Percentiles rank a stretch among this genome's conserved stretches.
Conservation (phyloP, 2,113 vertebrate genomes). For the Eidolon helvum region DNA sequence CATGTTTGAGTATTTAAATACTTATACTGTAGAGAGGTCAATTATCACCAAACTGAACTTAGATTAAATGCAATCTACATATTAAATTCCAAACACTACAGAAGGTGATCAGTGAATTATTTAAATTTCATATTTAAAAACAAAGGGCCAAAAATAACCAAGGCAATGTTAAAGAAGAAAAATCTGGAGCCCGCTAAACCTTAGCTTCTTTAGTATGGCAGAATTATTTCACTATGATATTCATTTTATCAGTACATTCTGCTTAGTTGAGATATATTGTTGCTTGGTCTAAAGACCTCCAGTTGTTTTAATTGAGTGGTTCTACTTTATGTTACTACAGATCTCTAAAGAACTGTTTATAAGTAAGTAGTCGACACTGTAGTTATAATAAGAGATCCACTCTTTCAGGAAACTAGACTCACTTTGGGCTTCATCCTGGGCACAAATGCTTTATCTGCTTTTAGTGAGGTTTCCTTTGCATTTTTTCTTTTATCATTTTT, state of each 20-base stretch:
- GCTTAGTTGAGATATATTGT: not conserved
- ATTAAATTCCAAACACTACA: not conserved
- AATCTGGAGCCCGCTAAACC: not conserved
- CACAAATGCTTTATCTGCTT: not conserved
- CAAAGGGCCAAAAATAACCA: not conserved
- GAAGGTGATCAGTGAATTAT: not conserved
- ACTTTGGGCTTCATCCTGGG: not conserved
- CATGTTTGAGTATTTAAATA: not conserved
- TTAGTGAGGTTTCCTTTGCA: not conserved
- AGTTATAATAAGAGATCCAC: not conserved
- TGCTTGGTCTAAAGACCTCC: not conserved
- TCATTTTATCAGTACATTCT: not conserved
- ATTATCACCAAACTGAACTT: not conserved
- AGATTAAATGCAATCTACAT: not conserved
- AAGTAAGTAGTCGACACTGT: not conserved
- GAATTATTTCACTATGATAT: not conserved
- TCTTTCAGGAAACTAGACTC: not conserved
- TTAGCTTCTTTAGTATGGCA: not conserved
- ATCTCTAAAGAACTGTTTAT: not conserved
- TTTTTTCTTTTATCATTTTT: not conserved
- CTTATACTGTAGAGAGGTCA: not conserved
- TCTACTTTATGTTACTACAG: not conserved
- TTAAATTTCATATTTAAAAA: not conserved
- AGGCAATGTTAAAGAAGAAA: not conserved
- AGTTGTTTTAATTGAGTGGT: not conserved